Conservation (phyloP, 2,797 vertebrate genomes). For the Etheostoma perlongum region DNA sequence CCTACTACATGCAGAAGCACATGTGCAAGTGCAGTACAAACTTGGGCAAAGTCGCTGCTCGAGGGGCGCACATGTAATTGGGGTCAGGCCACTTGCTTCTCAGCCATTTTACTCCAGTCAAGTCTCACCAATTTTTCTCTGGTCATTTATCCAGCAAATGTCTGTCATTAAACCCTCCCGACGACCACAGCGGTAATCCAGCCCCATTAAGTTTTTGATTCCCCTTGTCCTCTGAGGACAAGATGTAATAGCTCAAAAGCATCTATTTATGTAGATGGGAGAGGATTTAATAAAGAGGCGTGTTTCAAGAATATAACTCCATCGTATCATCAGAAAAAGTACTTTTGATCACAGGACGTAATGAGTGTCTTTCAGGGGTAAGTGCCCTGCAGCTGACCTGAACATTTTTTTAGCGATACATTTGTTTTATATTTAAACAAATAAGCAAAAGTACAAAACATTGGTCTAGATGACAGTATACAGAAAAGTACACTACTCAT, state of each 20-base stretch:
- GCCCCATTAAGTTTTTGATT: slow-evolving; percentile 65
- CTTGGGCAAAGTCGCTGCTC: slow-evolving; percentile 11
- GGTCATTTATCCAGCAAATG: slow-evolving; percentile 50
- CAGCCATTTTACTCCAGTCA: slow-evolving; percentile 24
- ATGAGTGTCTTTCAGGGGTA: slow-evolving; percentile 63
- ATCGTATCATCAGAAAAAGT: slow-evolving; percentile 49
- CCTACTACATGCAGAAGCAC: slow-evolving; percentile 8
- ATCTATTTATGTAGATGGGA: slow-evolving; percentile 69
- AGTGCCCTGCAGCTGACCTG: slow-evolving; percentile 57
- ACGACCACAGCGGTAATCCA: slow-evolving; percentile 45
- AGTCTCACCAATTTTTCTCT: slow-evolving; percentile 15
- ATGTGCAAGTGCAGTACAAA: slow-evolving; percentile 18
- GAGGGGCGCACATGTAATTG: slow-evolving; percentile 38
- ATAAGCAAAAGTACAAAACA: no score
- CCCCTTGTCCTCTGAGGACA: slow-evolving; percentile 57
- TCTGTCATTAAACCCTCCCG: slow-evolving; percentile 52
- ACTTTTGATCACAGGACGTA: slow-evolving; percentile 68
- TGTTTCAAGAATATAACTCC: slow-evolving; percentile 68
- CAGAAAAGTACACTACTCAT: no score
- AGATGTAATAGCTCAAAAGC: slow-evolving; percentile 72
- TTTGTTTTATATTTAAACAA: no score
- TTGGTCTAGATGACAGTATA: no score
- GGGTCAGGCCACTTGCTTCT: slow-evolving; percentile 41
- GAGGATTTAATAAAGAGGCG: slow-evolving; percentile 63
- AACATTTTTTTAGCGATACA: slow-evolving; percentile 22